Conservation (phyloP, 2,797 vertebrate species). For the Arremon aurantiirostris region DNA sequence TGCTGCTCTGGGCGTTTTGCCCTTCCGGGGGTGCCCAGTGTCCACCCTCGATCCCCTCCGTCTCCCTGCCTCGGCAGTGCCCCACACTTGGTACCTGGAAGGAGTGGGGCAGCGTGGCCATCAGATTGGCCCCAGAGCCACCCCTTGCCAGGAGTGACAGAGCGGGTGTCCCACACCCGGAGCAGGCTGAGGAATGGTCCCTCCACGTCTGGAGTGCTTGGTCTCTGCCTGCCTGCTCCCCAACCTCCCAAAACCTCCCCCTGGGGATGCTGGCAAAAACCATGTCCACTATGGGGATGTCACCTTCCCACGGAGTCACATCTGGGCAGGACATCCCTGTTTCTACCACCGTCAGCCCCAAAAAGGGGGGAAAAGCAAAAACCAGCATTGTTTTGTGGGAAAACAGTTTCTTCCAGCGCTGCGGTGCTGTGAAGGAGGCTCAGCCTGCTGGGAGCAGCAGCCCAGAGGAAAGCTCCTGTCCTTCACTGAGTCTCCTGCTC, state of each 20-base stretch:
- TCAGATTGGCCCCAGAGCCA: neutral
- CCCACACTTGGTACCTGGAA: neutral
- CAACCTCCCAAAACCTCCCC: neutral
- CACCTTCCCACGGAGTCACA: neutral
- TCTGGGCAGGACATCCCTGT: neutral
- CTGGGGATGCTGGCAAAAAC: neutral
- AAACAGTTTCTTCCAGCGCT: neutral
- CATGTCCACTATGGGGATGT: accelerated
- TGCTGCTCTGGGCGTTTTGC: neutral
- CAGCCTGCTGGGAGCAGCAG: neutral
- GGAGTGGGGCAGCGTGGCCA: accelerated
- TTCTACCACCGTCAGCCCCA: neutral
- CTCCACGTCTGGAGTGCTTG: neutral
- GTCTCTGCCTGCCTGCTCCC: neutral
- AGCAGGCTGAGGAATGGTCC: neutral
- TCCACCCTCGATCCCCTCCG: neutral
- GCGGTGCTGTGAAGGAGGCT: neutral
- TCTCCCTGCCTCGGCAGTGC: accelerated
- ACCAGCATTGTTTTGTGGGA: neutral
- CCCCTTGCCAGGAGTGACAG: neutral
- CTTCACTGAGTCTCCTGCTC: neutral
- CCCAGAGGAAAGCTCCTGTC: neutral
- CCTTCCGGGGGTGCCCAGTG: neutral
- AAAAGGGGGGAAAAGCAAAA: neutral
- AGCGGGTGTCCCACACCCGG: neutral